Percentiles rank a stretch among this genome's conserved stretches.
Evolutionary conservation across 2,797 vertebrate genomes (phyloP).

Genomic region (Falco berigora): DNA sequence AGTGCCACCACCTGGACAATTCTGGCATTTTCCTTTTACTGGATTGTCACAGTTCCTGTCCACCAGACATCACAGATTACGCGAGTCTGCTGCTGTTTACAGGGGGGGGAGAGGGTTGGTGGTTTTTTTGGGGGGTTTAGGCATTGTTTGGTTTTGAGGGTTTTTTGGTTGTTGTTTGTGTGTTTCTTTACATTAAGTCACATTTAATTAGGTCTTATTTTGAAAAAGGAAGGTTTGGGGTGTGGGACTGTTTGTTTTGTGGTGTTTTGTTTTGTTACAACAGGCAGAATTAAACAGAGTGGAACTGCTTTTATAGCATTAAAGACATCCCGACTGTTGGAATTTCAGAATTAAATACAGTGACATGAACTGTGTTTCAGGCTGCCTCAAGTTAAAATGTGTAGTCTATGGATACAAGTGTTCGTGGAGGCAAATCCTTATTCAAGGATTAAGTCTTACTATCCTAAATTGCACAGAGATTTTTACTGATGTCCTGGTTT

Average conservation of each 20-base stretch:
- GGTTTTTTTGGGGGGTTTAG: too few relatives aligned
- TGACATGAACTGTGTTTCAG: not conserved
- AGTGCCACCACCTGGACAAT: constrained; percentile 65
- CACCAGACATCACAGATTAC: not conserved
- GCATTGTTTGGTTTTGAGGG: too few relatives aligned
- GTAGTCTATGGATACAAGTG: not conserved
- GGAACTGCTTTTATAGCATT: not conserved
- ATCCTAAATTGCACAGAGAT: not conserved
- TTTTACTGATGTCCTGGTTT: not conserved
- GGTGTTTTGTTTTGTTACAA: not conserved
- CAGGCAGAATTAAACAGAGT: not conserved
- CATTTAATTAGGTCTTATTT: not conserved
- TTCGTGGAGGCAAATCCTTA: not conserved
- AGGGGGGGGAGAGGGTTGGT: too few relatives aligned
- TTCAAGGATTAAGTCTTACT: not conserved
- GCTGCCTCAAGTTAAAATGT: not conserved
- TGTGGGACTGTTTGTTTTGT: not conserved
- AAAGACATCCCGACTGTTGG: not conserved
- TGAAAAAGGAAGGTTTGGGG: not conserved
- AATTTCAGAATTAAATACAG: not conserved
- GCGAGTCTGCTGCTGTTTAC: not conserved
- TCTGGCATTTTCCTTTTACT: not conserved
- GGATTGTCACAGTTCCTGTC: not conserved
- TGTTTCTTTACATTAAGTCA: not conserved
- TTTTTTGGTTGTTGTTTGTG: not conserved